Base-by-base conservation (phyloP, 1,140 invertebrate genomes). In the Apocrypta bakeri region DNA sequence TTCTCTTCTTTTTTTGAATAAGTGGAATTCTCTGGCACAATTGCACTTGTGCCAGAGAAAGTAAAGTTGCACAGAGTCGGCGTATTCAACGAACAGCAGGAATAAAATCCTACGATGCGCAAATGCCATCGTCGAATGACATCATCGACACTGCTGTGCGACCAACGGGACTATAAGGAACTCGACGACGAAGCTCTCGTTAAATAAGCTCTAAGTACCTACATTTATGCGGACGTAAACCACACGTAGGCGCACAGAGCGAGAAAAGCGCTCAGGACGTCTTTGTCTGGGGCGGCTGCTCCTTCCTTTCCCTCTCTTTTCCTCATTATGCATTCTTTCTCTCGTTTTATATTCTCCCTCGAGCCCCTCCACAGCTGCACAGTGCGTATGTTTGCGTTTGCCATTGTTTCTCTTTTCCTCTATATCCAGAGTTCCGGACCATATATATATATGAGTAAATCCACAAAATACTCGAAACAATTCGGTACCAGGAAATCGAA, bases 341-440 rank as follows among this genome's bases (percentile, higher is more conserved):
- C 11, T 64, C 63, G 0, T 2, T 64, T 64, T 64, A 8, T 12
- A 6, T 25, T 63, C 61, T 24, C 21, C 61, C 61, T 2, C 40
- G 40, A 12, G 9, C 63, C 25, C 17, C 24, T n/a, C 63, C 63
- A 66, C 11, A 12, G n/a, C 63, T 66, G 63, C 24, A 25, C 29
- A 6, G 61, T n/a, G 17, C 48, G 61, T 63, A 21, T 79, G 40
- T 78, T 68, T 78, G 63, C 64, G 42, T 48, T 79, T 21, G 29
- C 77, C 27, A 69, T 71, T 71, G 64, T 71, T 14, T 71, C 63
- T 66, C 24, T 66, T 25, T 8, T 6, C 27, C 27, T 9, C 27
- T 29, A n/a, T n/a, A n/a, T n/a, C n/a, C n/a, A n/a, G n/a, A n/a
- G n/a, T n/a, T n/a, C n/a, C n/a, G n/a, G n/a, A n/a, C n/a, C n/a